Base-by-base conservation (phyloP, 2,888 invertebrate genomes). In the Eudasyphora cyanicolor region DNA sequence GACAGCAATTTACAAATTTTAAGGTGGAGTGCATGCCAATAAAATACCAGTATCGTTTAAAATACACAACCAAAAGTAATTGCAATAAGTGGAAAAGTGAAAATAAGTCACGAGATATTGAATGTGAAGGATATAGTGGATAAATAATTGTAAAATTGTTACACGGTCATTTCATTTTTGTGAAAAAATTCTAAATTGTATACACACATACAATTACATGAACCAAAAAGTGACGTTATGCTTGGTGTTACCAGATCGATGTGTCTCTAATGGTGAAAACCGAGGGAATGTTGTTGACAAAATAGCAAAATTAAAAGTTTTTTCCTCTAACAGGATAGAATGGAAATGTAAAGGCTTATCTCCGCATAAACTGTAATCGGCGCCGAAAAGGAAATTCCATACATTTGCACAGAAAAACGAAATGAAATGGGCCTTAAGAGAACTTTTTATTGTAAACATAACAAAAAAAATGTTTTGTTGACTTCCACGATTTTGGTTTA, bases 161-260 rank as follows among this genome's bases (percentile, higher is more conserved):
- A 78, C 84, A 84, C 78, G 78, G 84, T 81, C 81, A 78, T 81
- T n/a, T 57, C 24, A 57, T 57, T 76, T n/a, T n/a, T 67, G 71
- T 67, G 67, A 76, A 81, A 84, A 82, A 76, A 73, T 38, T 73
- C 57, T 62, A 74, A 45, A 78, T 82, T 79, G 35, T 76, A 69
- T 74, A 67, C 75, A 76, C 71, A 81, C 71, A 79, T 54, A 12
- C 64, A 73, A 42, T 49, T 69, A 45, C 74, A 76, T 21, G 38
- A 51, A 78, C 75, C 45, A 75, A 67, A 38, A 78, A 79, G 75
- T 81, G 76, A 84, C 78, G 84, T 81, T 84, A 73, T 76, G 17
- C 19, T 7, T n/a, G 27, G 35, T 12, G 69, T 73, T 60, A 57
- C 84, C 84, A 76, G 77, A 84, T 29, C 7, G 45, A 42, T 7